Base-by-base conservation (phyloP, 2,888 invertebrate species). In the Dynastes tityus region DNA sequence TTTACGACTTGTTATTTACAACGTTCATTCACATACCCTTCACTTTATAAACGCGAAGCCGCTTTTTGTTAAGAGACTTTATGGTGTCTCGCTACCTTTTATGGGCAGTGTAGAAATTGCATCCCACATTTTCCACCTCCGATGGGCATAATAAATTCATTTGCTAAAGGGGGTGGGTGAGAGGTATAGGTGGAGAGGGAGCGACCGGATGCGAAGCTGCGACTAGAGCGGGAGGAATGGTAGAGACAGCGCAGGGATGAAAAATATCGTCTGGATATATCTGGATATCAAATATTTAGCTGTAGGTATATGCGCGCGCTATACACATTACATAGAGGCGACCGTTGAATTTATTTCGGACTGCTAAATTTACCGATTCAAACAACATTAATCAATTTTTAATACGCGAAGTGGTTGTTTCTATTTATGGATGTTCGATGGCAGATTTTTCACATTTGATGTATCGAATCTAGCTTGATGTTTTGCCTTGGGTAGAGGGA, bases 241-340 rank as follows among this genome's bases (percentile, higher is more conserved):
- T 73, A 73, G 73, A 73, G 73, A 73, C 73, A 61, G 37, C 58
- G 55, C 45, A 58, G 40, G 73, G 37, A 58, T 58, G 73, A 73
- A 58, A 73, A 73, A 73, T 73, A 73, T 58, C 40, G 32, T 73
- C 58, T 55, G 40, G 37, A 73, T 40, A 58, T 73, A 73, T 73
- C 58, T 73, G 58, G 58, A 73, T 61, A 58, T 58, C 61, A 73
- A 73, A 73, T 73, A 73, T 73, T 73, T 61, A 73, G 5, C 68
- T n/a, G 68, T 68, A 29, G 27, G 68, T 68, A 29, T 68, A 51
- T 8, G n/a, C 22, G 63, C 32, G n/a, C 16, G n/a, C 55, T 55
- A 55, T 55, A 45, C 45, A 11, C 11, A 8, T 8, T 45, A 45
- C 45, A 45, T 45, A 11, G 45, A 45, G 2, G 45, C 13, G 53